These are phyloP conservation scores for Ochotona princeps DNA, from an alignment of 2,113 vertebrate genomes.

Conservation along the genomic window DNA sequence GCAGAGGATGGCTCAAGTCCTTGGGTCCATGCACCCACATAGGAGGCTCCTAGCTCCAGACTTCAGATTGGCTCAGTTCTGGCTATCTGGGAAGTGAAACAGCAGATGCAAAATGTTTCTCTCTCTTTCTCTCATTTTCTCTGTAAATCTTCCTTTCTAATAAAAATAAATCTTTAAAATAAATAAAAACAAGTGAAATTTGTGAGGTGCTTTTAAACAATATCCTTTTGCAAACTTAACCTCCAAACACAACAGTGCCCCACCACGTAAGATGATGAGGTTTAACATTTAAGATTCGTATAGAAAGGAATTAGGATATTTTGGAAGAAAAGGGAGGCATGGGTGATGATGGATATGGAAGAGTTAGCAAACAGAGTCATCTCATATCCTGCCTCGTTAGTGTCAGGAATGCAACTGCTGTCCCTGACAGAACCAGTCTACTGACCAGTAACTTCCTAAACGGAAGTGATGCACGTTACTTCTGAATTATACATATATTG, in stretches of 20 bases:
- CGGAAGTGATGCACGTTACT: not conserved
- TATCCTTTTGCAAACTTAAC: not conserved
- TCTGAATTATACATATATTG: constrained; percentile 19
- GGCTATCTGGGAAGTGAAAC: too few species aligned
- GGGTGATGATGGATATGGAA: not conserved
- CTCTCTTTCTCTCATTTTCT: too few species aligned
- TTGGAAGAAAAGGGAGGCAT: not conserved
- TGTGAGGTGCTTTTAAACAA: constrained; percentile 1
- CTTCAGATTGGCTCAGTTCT: too few species aligned
- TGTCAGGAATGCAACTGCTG: not conserved
- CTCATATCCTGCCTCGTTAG: not conserved
- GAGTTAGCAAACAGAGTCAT: not conserved
- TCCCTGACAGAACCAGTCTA: not conserved
- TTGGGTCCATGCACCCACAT: too few species aligned
- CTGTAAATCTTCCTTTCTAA: too few species aligned
- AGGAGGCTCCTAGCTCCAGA: too few species aligned
- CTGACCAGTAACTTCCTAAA: not conserved
- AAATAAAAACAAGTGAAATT: not conserved
- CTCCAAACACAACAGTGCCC: not conserved
- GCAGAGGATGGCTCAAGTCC: too few species aligned
- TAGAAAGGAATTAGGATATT: not conserved
- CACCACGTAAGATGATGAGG: not conserved
- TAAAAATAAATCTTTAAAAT: too few species aligned
- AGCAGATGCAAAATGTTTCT: too few species aligned
- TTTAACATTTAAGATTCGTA: constrained; percentile 21